Evolutionary conservation across 1,140 invertebrate species (phyloP), one percentile per base, ranked within the genome.

Genomic region (Diabrotica virgifera): DNA sequence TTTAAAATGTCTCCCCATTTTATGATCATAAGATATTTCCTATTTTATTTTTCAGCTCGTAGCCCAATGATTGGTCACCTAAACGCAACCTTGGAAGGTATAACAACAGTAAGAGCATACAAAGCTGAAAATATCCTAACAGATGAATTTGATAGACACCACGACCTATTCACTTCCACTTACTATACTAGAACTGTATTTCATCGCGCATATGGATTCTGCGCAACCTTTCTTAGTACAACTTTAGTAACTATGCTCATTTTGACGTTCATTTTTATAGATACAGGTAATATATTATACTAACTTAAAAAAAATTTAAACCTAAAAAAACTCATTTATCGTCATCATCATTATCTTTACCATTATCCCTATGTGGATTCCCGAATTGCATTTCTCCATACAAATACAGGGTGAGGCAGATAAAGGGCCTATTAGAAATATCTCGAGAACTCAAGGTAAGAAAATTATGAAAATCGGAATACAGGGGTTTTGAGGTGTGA

Each of bases 81-180:
- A 36, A 81, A 78, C 58, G 82, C 81, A 5, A 79, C 81, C 8
- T 74, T 82, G 51, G 69, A 77, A 37, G 81, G 81, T 37, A 63
- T 83, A 36, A 77, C 78, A 5, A 82, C 81, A 5, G 80, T 98
- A 59, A 82, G 95, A 65, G 92, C 94, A 0, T 94, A 92, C 72
- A 82, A 84, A 36, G 89, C 89, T 0, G 86, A 95, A 77, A 82
- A 87, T 66, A 86, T 89, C 61, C 84, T 96, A 9, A 89, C 90
- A 68, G 79, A 87, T 36, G 89, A 93, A 79, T 93, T 93, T 71
- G 90, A 93, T 72, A 86, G 85, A 68, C 86, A 89, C 75, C 89
- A 95, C 85, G 85, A 89, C 74, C 66, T 86, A 36, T 87, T 89
- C 71, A 87, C 86, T 63, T 85, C 86, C 85, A 86, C 53, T 67